These are phyloP conservation scores for Drosophila biarmipes DNA, from an alignment of 1,140 invertebrate species.

Conservation along the genomic window DNA sequence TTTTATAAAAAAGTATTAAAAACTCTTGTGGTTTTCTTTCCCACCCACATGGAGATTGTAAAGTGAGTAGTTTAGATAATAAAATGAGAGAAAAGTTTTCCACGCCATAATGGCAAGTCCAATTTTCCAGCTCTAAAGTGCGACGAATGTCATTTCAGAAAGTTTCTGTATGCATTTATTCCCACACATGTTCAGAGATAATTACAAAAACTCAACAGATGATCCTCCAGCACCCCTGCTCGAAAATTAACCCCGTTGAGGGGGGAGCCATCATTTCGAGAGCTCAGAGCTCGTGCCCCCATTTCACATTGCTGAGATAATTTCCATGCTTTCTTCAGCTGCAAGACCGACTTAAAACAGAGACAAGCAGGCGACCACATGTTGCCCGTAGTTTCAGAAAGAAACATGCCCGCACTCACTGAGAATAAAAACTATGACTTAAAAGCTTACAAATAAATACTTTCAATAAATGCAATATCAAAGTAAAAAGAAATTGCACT, in stretches of 20 bases:
- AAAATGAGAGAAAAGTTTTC: neutral
- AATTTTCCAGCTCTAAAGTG: neutral
- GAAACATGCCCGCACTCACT: conserved; percentile 5
- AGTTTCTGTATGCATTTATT: conserved; percentile 1
- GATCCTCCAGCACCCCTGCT: conserved; percentile 2
- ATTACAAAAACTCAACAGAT: conserved; percentile 6
- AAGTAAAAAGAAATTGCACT: too few relatives aligned
- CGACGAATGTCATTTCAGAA: neutral
- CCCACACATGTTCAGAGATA: conserved; percentile 7
- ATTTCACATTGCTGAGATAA: conserved; percentile 36
- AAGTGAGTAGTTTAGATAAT: neutral
- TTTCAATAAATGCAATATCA: neutral
- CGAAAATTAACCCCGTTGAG: conserved; percentile 41
- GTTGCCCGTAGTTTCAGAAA: conserved; percentile 18
- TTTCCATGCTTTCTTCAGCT: conserved; percentile 46
- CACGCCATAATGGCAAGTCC: neutral
- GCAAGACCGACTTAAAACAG: conserved; percentile 10
- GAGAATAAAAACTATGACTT: neutral
- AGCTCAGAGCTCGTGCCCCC: conserved; percentile 42
- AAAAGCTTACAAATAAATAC: neutral
- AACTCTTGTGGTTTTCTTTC: too few relatives aligned
- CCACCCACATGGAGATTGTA: too few relatives aligned
- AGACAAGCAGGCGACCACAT: conserved; percentile 40
- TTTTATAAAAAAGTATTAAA: too few relatives aligned
- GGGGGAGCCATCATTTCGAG: conserved; percentile 19